phyloP scores from a whole-genome alignment of 2,888 invertebrate species.

The Tinea trinotella region DNA sequence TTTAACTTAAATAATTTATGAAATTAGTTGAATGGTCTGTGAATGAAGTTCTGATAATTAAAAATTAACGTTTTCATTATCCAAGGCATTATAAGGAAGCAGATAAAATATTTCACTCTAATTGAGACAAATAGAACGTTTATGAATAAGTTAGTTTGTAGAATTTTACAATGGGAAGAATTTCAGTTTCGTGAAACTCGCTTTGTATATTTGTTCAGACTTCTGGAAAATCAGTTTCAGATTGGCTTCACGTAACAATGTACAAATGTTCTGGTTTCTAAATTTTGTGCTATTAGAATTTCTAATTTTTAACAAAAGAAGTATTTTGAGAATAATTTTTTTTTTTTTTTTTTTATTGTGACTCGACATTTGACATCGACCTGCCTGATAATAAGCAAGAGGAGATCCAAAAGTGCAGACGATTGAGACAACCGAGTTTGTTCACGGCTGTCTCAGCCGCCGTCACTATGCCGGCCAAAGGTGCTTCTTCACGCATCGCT shows the following conservation, averaged over 20 bases:
- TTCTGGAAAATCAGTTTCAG: conserved; percentile 4
- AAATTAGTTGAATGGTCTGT: not conserved
- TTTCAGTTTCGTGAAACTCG: conserved; percentile 3
- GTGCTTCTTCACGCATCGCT: too few species aligned
- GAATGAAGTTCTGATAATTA: not conserved
- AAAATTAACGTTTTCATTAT: not conserved
- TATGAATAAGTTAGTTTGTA: conserved; percentile 4
- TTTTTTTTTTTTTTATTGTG: too few species aligned
- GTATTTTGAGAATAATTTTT: too few species aligned
- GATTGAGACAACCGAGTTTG: too few species aligned
- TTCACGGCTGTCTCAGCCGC: too few species aligned
- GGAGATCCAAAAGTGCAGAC: too few species aligned
- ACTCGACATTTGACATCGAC: too few species aligned
- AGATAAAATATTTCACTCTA: not conserved
- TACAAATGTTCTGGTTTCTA: not conserved
- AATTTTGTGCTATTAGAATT: not conserved
- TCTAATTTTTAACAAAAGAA: not conserved
- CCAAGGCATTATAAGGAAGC: not conserved
- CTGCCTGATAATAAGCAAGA: too few species aligned
- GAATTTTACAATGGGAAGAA: conserved; percentile 6
- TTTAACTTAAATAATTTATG: too few species aligned
- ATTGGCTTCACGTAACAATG: not conserved
- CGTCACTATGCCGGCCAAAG: too few species aligned
- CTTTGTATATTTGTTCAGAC: conserved; percentile 6
- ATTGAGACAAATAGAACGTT: not conserved